These are phyloP conservation scores for Apamea crenata DNA, from an alignment of 2,888 invertebrate genomes.

Conservation along the genomic window DNA sequence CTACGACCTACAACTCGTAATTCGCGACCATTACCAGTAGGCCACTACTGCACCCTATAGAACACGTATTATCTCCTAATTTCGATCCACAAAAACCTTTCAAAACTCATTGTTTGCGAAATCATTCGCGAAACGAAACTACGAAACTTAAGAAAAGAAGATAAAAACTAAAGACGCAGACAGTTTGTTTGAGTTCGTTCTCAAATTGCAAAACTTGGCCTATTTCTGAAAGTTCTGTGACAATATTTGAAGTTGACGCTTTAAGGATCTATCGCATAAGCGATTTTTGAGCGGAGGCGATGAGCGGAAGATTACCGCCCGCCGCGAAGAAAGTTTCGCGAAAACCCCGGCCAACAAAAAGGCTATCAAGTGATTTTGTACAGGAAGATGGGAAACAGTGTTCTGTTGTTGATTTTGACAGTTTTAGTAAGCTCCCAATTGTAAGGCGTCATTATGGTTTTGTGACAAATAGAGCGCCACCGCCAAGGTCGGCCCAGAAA, in stretches of 20 bases:
- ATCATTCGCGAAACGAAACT: slow-evolving; percentile 22
- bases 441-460: not conserved
- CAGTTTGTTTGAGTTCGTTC: slow-evolving; percentile 55
- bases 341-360: not conserved
- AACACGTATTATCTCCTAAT: not conserved
- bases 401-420: not conserved
- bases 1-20: not conserved
- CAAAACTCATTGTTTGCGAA: slow-evolving; percentile 20
- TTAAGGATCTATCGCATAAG: slow-evolving; percentile 35
- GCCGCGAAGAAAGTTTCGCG: not conserved
- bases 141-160: slow-evolving; percentile 44
- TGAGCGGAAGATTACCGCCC: slow-evolving; percentile 18
- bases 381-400: not conserved
- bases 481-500: no score
- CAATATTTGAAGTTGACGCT: slow-evolving; percentile 59
- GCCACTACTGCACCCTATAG: not conserved
- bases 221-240: slow-evolving; percentile 54
- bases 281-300: slow-evolving; percentile 30
- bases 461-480: no score
- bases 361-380: not conserved
- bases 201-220: slow-evolving; percentile 60
- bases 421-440: not conserved
- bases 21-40: not conserved
- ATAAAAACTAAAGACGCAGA: slow-evolving; percentile 49
- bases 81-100: not conserved